Base-by-base conservation (phyloP, 1,140 invertebrate species). In the Euglossa dilemma region DNA sequence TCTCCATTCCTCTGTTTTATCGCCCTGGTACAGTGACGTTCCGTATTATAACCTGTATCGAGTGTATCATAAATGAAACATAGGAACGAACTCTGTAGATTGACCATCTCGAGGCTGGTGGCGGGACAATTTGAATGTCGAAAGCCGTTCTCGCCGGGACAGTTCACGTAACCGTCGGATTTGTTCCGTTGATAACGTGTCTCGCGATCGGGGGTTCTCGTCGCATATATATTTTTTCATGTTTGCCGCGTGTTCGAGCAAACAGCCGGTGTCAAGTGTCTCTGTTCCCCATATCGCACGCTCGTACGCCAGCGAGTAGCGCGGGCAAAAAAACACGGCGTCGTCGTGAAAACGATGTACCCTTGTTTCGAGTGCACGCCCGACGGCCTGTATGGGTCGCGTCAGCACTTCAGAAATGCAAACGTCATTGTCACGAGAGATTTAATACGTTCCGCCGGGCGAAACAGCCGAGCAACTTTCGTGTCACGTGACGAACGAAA, bases 391-490 rank as follows among this genome's bases (percentile, higher is more conserved):
- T 73, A 80, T 63, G 78, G 57, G n/a, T 80, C 71, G 71, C 71
- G 79, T 75, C 79, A 75, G 59, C 79, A 81, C 79, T 81, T 81
- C 72, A 75, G 71, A 75, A 81, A 81, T 75, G 72, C 79, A 81
- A 81, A 81, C 79, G 79, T 73, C 72, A 75, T 81, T 81, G 79
- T 75, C 79, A 75, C 72, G 79, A 74, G 61, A 81, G 79, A 81
- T 81, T 81, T 75, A 45, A 81, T 64, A 75, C 61, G 61, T 45
- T 75, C 28, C 45, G 23, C n/a, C 50, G 36, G 7, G 28, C 20
- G 45, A 63, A 74, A 72, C 52, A 61, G 78, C 57, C 57, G 78
- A 52, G 8, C 63, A 50, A 43, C 25, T 28, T n/a, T n/a, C 28
- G 14, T 16, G 36, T 23, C 36, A 36, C n/a, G 72, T 52, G 74